Evolutionary conservation across 2,113 vertebrate genomes (phyloP).

Genomic region (Hipposideros armiger): DNA sequence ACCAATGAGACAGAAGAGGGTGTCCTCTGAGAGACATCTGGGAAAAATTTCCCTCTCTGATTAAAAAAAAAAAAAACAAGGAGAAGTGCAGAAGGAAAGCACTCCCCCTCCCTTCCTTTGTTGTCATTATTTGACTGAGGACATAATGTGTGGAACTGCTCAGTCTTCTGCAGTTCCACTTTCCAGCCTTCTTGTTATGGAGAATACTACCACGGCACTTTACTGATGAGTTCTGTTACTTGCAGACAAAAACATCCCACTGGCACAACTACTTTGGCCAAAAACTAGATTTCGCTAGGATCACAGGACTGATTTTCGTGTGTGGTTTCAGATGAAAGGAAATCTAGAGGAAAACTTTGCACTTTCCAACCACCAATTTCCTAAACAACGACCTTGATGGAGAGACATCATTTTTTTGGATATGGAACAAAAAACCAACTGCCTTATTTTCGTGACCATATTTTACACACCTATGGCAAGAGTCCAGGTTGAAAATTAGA

Average conservation of each 20-base stretch:
- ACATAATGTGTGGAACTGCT: neutral
- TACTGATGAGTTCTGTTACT: neutral
- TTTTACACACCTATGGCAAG: neutral
- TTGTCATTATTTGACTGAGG: neutral
- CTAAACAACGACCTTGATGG: neutral
- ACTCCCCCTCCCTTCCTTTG: neutral
- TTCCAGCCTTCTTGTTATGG: neutral
- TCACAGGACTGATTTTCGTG: neutral
- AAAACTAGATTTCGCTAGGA: neutral
- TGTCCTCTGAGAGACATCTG: neutral
- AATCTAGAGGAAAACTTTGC: neutral
- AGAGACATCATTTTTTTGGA: neutral
- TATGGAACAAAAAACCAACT: neutral
- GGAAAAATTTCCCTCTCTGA: neutral
- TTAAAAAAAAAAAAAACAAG: neutral
- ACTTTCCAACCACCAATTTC: conserved; percentile 1
- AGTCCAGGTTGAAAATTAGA: conserved; percentile 30
- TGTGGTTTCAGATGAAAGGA: neutral
- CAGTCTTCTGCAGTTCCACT: neutral
- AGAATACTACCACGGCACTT: neutral
- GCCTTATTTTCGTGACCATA: neutral
- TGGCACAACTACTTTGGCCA: neutral
- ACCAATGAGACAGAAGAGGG: neutral
- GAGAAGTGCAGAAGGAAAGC: neutral
- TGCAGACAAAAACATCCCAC: neutral